Conservation (phyloP, 23 tunicate species). For the Botrylloides violaceus region DNA sequence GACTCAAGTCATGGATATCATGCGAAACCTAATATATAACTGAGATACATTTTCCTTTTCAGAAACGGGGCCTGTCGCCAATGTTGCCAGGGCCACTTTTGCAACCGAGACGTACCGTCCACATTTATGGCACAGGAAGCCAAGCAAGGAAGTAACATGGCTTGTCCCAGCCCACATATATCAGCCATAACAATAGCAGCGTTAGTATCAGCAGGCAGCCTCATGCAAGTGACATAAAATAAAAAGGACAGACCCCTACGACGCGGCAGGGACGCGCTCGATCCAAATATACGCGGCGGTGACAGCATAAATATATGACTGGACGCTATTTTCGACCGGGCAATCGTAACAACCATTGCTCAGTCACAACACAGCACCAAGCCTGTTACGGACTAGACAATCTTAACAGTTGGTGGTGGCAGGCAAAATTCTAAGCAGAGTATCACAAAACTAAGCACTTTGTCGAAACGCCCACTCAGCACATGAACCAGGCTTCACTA, state of each 20-base stretch:
- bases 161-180: neutral
- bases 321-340: too few relatives aligned
- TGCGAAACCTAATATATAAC: neutral
- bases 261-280: neutral
- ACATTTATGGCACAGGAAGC: neutral
- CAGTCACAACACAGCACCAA: too few relatives aligned
- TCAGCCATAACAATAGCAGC: neutral
- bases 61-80: constrained; percentile 7
- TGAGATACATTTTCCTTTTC: neutral
- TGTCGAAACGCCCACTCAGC: too few relatives aligned
- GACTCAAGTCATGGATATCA: too few relatives aligned
- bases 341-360: too few relatives aligned
- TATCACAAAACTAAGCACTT: too few relatives aligned
- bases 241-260: neutral
- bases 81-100: constrained; percentile 5
- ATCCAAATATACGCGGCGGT: neutral
- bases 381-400: too few relatives aligned
- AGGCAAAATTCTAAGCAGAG: too few relatives aligned
- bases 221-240: neutral
- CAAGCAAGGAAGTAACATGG: neutral
- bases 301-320: too few relatives aligned
- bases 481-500: too few relatives aligned
- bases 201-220: neutral
- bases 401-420: too few relatives aligned
- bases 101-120: neutral